phyloP scores from a whole-genome alignment of 2,113 vertebrate genomes.

The Epinephelus fuscoguttatus region DNA sequence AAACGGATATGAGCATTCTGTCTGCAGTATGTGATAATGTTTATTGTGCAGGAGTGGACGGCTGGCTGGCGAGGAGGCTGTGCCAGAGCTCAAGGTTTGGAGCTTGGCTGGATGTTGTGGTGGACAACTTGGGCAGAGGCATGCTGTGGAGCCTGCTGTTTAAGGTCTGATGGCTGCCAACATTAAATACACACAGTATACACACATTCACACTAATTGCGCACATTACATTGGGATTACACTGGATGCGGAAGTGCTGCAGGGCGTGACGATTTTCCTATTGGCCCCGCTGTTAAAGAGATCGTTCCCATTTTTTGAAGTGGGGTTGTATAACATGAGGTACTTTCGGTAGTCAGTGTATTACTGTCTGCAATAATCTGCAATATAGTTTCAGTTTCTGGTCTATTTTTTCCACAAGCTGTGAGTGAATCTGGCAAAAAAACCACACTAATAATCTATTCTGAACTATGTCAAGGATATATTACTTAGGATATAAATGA shows the following conservation, averaged over 20 bases:
- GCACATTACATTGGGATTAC: neutral
- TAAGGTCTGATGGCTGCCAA: slow-evolving; percentile 53
- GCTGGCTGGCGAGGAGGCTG: slow-evolving; percentile 76
- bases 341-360: no score
- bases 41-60: slow-evolving; percentile 74
- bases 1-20: neutral
- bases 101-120: slow-evolving; percentile 83
- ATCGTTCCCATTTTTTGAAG: no score
- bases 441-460: neutral
- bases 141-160: slow-evolving; percentile 81
- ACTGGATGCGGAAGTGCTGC: no score
- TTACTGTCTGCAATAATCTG: no score
- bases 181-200: neutral
- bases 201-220: neutral
- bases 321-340: no score
- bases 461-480: neutral
- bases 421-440: neutral
- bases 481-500: neutral
- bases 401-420: no score
- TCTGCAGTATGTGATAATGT: neutral
- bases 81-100: slow-evolving; percentile 78
- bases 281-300: no score
- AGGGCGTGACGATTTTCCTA: no score
- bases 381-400: no score
- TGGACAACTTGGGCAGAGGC: slow-evolving; percentile 79